Percentiles rank a stretch among this genome's conserved stretches.
Evolutionary conservation across 2,113 vertebrate genomes (phyloP).

Genomic region (Falcunculus frontatus): DNA sequence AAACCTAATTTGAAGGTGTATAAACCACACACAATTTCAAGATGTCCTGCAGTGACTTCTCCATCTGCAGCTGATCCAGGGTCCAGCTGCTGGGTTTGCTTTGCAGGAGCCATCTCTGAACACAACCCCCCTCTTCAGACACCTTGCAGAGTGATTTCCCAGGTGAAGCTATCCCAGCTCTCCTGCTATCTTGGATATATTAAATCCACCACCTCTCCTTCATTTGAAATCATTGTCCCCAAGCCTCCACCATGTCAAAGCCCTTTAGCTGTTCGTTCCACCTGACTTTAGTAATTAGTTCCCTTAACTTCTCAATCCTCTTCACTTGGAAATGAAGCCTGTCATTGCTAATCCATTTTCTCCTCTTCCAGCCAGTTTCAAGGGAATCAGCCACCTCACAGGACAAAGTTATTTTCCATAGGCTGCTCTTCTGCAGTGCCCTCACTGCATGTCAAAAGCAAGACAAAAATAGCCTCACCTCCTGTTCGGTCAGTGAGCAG

Average conservation of each 20-base stretch:
- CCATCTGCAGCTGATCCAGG: not conserved
- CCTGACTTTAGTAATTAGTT: not conserved
- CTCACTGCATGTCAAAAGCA: not conserved
- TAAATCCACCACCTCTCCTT: not conserved
- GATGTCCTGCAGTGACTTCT: not conserved
- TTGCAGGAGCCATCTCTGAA: not conserved
- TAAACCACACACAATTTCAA: not conserved
- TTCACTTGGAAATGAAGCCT: not conserved
- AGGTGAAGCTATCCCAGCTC: not conserved
- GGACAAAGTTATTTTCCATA: not conserved
- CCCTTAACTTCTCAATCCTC: not conserved
- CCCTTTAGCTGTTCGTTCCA: not conserved
- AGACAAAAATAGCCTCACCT: constrained; percentile 40
- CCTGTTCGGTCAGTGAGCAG: not conserved
- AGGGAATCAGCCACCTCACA: not conserved
- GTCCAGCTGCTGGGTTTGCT: not conserved
- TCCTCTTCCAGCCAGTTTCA: not conserved
- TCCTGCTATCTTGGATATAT: not conserved
- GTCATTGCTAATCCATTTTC: not conserved
- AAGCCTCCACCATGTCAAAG: not conserved
- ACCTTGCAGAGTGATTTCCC: not conserved
- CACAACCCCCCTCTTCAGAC: not conserved
- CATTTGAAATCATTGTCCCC: not conserved
- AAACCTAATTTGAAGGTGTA: not conserved
- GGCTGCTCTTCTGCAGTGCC: constrained; percentile 7